Base-by-base conservation (phyloP, 2,113 vertebrate genomes). In the Alligator mississippiensis region DNA sequence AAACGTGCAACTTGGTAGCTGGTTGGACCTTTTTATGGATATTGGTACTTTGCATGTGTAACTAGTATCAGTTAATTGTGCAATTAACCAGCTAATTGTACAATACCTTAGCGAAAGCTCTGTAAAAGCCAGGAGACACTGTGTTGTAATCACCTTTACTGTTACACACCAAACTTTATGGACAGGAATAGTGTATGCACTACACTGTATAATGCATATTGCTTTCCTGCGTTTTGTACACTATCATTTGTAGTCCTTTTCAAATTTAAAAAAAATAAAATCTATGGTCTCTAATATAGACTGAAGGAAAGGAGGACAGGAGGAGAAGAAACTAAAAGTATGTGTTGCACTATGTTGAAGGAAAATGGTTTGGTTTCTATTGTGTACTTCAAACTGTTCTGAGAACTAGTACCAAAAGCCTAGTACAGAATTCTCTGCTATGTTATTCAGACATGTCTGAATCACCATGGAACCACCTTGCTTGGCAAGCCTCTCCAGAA, bases 371-470 rank as follows among this genome's bases (percentile, higher is more conserved):
- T 90, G 90, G 77, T 77, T 94, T 87, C 58, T 2, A 0, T 9
- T 22, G 28, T 1, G 0, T 59, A 89, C 74, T 75, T 82, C 70
- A 11, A 82, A 58, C 22, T 28, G 63, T 63, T 19, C 91, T n/a
- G 79, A 87, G 34, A 82, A 47, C 60, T 18, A 11, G 70, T 62
- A 92, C 11, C 77, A 25, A 90, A 91, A 82, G 93, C 4, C 0
- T 82, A 3, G 2, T 5, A 66, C 11, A 86, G 81, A 57, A 27
- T 57, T 70, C 34, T 70, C 5, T 38, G 57, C 21, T 62, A 63
- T 83, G 21, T 87, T 85, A 66, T 93, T 91, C 94, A 82, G 3
- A 54, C 25, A 0, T 15, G 3, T 90, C 74, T 96, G 91, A 96
- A 85, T 95, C 94, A 93, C n/a, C 30, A 28, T 0, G 0, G 34